phyloP scores from a whole-genome alignment of 2,113 vertebrate species.

The Sakesphorus luctuosus region DNA sequence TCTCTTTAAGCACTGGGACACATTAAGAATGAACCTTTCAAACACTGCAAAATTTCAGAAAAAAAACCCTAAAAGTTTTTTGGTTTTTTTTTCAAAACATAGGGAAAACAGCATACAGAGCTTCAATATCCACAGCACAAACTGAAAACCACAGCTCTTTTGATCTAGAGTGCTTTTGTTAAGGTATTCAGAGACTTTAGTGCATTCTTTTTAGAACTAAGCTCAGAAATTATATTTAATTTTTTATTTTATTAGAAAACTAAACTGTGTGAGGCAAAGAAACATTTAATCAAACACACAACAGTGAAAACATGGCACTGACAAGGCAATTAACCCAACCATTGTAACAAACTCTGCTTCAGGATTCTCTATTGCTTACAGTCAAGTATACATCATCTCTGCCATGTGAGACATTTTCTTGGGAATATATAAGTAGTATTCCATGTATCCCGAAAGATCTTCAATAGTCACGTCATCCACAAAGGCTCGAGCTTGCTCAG shows the following conservation, averaged over 20 bases:
- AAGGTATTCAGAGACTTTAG: slow-evolving; percentile 41
- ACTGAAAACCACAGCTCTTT: background rate
- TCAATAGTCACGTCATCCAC: slow-evolving; percentile 97
- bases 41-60: slow-evolving; percentile 21
- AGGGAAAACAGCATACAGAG: slow-evolving; percentile 9
- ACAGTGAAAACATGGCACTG: slow-evolving; percentile 56
- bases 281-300: slow-evolving; percentile 46
- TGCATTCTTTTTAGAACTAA: slow-evolving; percentile 62
- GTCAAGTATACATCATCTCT: slow-evolving; percentile 89
- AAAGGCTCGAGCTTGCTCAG: slow-evolving; percentile 83
- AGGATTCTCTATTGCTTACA: background rate
- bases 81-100: background rate
- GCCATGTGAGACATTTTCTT: slow-evolving; percentile 91
- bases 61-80: background rate
- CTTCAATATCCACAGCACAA: slow-evolving; percentile 42
- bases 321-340: slow-evolving; percentile 18
- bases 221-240: slow-evolving; percentile 29
- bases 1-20: background rate
- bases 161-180: slow-evolving; percentile 41
- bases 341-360: background rate
- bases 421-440: slow-evolving; percentile 92
- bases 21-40: background rate
- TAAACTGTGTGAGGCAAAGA: slow-evolving; percentile 61
- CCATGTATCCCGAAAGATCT: slow-evolving; percentile 98
- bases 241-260: slow-evolving; percentile 67